phyloP scores from a whole-genome alignment of 2,113 vertebrate species.

The Agapornis roseicollis region DNA sequence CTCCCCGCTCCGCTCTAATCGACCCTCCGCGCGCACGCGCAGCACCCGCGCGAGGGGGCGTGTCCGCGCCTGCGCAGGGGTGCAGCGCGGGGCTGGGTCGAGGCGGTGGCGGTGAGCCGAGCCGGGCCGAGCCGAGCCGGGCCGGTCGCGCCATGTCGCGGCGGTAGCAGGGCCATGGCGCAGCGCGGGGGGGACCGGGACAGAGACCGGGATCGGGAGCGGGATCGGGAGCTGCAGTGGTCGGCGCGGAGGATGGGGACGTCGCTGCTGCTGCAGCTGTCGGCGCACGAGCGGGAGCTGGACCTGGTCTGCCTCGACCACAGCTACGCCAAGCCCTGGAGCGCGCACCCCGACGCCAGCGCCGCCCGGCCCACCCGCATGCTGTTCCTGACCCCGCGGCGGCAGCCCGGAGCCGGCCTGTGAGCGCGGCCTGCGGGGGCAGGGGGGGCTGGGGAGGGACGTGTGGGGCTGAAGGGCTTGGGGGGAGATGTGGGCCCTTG shows the following conservation, averaged over 20 bases:
- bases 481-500: no score
- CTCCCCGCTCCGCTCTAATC: no score
- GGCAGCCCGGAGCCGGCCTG: slow-evolving; percentile 82
- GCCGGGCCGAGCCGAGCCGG: no score
- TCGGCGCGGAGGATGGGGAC: slow-evolving; percentile 91
- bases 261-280: slow-evolving; percentile 91
- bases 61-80: no score
- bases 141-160: no score
- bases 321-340: slow-evolving; percentile 97
- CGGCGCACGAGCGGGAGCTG: slow-evolving; percentile 89
- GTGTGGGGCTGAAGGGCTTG: no score
- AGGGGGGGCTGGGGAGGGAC: no score
- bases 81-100: no score
- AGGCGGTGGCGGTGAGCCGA: no score
- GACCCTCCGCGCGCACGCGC: no score
- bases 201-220: slow-evolving; percentile 45
- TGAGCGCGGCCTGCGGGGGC: slow-evolving; percentile 66
- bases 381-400: slow-evolving; percentile 87
- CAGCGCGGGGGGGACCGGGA: slow-evolving; percentile 69
- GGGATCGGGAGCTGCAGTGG: slow-evolving; percentile 87
- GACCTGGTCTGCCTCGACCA: slow-evolving; percentile 94
- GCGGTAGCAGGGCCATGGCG: no score
- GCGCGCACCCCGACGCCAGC: slow-evolving; percentile 93
- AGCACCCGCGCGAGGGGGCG: no score
- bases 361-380: slow-evolving; percentile 89